Percentiles rank a stretch among this genome's conserved stretches.
Conservation (phyloP, 92 coral and sea anemone genomes). For the Diadumene lineata region DNA sequence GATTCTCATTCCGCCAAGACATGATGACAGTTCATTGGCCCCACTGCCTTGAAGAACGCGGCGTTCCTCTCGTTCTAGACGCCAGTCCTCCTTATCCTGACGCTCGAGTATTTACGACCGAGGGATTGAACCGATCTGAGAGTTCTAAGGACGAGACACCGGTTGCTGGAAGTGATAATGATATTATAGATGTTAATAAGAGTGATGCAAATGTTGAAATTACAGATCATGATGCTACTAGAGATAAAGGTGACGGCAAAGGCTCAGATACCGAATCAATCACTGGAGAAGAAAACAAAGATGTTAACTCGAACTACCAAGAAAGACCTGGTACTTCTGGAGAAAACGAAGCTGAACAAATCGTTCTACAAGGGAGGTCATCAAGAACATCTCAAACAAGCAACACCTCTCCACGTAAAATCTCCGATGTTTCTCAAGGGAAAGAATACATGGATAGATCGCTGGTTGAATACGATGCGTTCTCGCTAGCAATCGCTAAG, state of each 20-base stretch:
- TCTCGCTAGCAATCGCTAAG: constrained; percentile 76
- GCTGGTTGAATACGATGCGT: constrained; percentile 83
- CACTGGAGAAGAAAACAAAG: constrained; percentile 7
- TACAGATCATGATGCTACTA: background rate
- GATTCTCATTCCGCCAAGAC: constrained; percentile 83
- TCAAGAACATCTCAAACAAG: constrained; percentile 6
- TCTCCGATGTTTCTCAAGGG: constrained; percentile 20
- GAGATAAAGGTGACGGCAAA: constrained; percentile 20
- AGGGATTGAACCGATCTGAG: constrained; percentile 28
- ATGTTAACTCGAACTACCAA: constrained; percentile 36
- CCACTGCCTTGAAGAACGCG: constrained; percentile 90
- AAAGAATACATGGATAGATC: constrained; percentile 41
- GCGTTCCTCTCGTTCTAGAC: constrained; percentile 85
- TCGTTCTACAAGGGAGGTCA: constrained; percentile 19
- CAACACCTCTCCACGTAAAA: constrained; percentile 10
- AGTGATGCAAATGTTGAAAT: constrained; percentile 16
- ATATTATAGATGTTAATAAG: background rate
- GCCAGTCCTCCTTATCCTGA: constrained; percentile 62
- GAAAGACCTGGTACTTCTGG: background rate
- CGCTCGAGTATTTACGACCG: constrained; percentile 52
- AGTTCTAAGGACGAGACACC: constrained; percentile 36
- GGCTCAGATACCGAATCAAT: background rate
- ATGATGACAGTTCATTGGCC: constrained; percentile 97
- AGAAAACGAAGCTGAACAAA: constrained; percentile 35
- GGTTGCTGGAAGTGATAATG: constrained; percentile 6